A percentile compares a stretch with the other conserved stretches of the same genome.
Conservation (phyloP, 2,113 vertebrate genomes). For the Erythrocercus mccallii region DNA sequence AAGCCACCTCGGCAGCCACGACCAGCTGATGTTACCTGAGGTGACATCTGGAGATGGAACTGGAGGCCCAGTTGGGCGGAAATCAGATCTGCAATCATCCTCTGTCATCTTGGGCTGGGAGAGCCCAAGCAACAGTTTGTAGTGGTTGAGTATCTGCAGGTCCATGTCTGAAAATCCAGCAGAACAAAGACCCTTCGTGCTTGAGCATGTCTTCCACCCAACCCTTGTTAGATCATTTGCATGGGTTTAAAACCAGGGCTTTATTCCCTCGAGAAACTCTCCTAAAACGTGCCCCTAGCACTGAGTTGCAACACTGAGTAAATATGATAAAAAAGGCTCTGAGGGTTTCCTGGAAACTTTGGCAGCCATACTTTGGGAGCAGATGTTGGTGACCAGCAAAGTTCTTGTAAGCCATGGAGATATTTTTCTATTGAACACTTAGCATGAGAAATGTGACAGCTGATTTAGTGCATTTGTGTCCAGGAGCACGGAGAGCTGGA, state of each 20-base stretch:
- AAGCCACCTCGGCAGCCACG: background rate
- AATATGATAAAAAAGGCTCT: background rate
- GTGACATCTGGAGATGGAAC: background rate
- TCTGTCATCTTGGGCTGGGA: background rate
- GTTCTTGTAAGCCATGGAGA: background rate
- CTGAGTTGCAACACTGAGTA: background rate
- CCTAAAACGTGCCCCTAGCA: background rate
- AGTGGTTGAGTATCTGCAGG: background rate
- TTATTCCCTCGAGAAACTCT: background rate
- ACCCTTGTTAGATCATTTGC: background rate
- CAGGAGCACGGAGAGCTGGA: background rate
- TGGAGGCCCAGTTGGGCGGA: background rate
- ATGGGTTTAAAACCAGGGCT: background rate
- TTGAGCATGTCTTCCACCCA: background rate
- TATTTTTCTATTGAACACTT: slow-evolving; percentile 4
- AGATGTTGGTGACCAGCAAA: background rate
- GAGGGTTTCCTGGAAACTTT: slow-evolving; percentile 17
- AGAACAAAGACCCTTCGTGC: background rate
- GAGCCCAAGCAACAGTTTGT: background rate
- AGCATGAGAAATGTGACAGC: background rate
- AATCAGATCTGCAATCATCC: background rate
- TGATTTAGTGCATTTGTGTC: background rate
- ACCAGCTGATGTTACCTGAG: background rate
- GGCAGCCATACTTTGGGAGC: background rate
- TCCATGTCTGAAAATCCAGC: background rate